Evolutionary conservation across 2,797 vertebrate species (phyloP).

Genomic region (Micromesistius poutassou): DNA sequence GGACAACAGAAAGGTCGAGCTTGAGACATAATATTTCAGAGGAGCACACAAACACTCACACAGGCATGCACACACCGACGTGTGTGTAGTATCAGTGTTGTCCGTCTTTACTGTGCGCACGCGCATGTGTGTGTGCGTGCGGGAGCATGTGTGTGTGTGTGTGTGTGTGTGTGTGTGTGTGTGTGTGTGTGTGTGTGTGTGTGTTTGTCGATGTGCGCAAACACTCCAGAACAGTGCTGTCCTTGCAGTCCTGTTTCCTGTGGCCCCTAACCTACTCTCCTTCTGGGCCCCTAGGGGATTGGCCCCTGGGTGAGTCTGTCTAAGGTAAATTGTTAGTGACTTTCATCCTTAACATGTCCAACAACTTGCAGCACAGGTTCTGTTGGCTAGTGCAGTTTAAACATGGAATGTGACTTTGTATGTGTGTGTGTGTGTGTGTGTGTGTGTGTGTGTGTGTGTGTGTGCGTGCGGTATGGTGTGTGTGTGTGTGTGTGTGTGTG

Average conservation of each 20-base stretch:
- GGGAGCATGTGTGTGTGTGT: too few species aligned
- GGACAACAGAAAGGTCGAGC: constrained; percentile 2
- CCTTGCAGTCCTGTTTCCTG: constrained; percentile 3
- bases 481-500: constrained; percentile 12
- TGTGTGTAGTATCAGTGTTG: constrained; percentile 1
- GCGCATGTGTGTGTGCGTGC: background rate
- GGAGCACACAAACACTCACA: constrained; percentile 1
- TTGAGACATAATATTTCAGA: constrained; percentile 6
- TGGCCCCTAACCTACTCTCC: background rate
- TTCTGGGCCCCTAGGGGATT: background rate
- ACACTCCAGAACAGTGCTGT: background rate
- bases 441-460: constrained; percentile 12
- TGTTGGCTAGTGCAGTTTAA: background rate
- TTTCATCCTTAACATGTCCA: background rate
- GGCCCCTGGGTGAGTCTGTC: background rate
- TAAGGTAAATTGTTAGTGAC: background rate
- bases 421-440: constrained; percentile 4
- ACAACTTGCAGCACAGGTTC: background rate
- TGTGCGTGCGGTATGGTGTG: constrained; percentile 8
- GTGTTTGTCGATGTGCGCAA: background rate
- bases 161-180: background rate
- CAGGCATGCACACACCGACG: background rate
- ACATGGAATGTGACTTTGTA: background rate
- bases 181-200: background rate
- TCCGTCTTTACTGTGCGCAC: background rate